Evolutionary conservation across 2,888 invertebrate genomes (phyloP).

Genomic region (Barypeithes pellucidus): DNA sequence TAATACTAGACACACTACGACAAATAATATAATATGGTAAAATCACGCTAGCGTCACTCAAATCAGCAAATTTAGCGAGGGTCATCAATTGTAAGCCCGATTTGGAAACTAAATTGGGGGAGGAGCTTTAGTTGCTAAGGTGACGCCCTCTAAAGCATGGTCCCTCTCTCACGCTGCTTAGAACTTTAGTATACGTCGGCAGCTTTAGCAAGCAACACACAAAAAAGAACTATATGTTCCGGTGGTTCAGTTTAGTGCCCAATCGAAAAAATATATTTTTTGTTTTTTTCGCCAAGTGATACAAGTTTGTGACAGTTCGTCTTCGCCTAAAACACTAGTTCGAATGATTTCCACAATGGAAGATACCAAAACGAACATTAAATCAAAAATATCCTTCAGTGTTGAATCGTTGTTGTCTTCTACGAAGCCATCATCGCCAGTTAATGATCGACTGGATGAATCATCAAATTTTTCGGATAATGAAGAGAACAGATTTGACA

Average conservation of each 20-base stretch:
- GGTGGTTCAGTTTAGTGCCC: constrained; percentile 44
- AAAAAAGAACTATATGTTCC: constrained; percentile 42
- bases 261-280: constrained; percentile 26
- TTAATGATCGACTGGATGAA: constrained; percentile 55
- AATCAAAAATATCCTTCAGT: constrained; percentile 82
- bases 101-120: constrained; percentile 63
- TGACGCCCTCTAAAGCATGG: constrained; percentile 60
- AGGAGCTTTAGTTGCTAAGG: constrained; percentile 54
- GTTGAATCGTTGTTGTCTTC: constrained; percentile 77
- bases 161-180: constrained; percentile 59
- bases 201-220: constrained; percentile 55
- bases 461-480: constrained; percentile 54
- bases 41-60: constrained; percentile 64
- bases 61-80: constrained; percentile 58
- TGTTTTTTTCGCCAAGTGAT: not conserved
- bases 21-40: constrained; percentile 68
- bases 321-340: constrained; percentile 20
- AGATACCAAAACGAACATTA: constrained; percentile 69
- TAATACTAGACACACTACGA: constrained; percentile 64
- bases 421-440: constrained; percentile 57
- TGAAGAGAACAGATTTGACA: constrained; percentile 59
- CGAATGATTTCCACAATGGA: constrained; percentile 64
- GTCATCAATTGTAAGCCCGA: constrained; percentile 64
- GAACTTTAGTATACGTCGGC: constrained; percentile 60
- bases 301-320: constrained; percentile 28